Percentiles rank a stretch among this genome's conserved stretches.
Evolutionary conservation across 2,113 vertebrate genomes (phyloP).

Genomic region (Otis tarda): DNA sequence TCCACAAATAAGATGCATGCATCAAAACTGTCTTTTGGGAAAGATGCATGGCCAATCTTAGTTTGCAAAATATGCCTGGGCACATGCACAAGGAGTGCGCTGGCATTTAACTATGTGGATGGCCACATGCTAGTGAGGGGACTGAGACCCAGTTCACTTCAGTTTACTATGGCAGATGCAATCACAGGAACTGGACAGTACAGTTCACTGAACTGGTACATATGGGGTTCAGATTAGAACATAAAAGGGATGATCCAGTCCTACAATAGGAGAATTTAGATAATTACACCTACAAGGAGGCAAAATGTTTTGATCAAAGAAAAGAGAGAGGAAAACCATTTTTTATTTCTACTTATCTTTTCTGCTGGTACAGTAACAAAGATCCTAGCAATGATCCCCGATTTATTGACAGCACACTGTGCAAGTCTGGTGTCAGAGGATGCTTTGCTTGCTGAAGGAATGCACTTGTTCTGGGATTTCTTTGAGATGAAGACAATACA

Average conservation of each 20-base stretch:
- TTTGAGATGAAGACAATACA: background rate
- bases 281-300: background rate
- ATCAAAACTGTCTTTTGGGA: background rate
- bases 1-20: background rate
- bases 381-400: background rate
- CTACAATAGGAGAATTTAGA: background rate
- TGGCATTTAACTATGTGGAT: background rate
- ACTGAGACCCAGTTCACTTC: background rate
- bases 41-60: background rate
- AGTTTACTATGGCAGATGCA: background rate
- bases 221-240: background rate
- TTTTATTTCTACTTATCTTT: background rate
- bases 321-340: background rate
- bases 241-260: background rate
- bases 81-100: rapidly evolving
- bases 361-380: background rate
- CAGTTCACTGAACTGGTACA: background rate
- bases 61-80: rapidly evolving
- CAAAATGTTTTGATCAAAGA: background rate
- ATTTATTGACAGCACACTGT: background rate
- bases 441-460: background rate
- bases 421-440: background rate
- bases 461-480: background rate
- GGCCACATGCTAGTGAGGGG: rapidly evolving
- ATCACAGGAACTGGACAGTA: background rate